Evolutionary conservation across 2,797 vertebrate genomes (phyloP).

Genomic region (Parauchenoglanis punctatus): DNA sequence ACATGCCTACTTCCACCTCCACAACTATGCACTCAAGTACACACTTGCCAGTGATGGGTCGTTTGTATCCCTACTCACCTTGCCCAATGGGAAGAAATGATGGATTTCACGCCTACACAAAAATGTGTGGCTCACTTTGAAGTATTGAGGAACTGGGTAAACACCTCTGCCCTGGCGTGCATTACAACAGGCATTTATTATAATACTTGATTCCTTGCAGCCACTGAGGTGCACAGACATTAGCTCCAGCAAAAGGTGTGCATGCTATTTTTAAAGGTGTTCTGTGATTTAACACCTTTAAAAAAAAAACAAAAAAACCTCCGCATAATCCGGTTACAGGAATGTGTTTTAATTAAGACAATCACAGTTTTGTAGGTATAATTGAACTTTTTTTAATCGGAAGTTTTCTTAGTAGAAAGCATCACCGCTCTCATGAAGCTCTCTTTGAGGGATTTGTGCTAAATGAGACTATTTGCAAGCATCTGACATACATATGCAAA

Average conservation of each 20-base stretch:
- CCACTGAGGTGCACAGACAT: not conserved
- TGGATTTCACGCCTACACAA: constrained; percentile 52
- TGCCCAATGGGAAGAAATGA: constrained; percentile 35
- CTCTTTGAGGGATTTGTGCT: constrained; percentile 1
- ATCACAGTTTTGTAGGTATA: not conserved
- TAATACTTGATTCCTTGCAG: not conserved
- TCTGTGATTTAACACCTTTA: constrained; percentile 18
- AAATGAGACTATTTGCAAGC: constrained; percentile 39
- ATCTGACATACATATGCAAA: constrained; percentile 32
- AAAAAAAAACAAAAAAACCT: not conserved
- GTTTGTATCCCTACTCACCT: constrained; percentile 47
- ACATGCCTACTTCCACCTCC: constrained; percentile 53
- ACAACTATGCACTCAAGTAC: constrained; percentile 61
- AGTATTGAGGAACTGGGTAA: constrained; percentile 37
- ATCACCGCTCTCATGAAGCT: not conserved
- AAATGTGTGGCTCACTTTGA: constrained; percentile 57
- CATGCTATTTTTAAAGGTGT: constrained; percentile 25
- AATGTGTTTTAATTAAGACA: constrained; percentile 24
- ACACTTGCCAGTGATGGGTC: constrained; percentile 52
- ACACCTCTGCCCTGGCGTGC: constrained; percentile 48
- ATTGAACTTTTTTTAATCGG: not conserved
- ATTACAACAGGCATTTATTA: constrained; percentile 44
- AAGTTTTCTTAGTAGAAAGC: not conserved
- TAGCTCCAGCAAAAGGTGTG: constrained; percentile 9
- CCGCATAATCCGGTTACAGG: constrained; percentile 6